These are phyloP conservation scores for Terrapene triunguis DNA, from an alignment of 2,113 vertebrate genomes.

Conservation along the genomic window DNA sequence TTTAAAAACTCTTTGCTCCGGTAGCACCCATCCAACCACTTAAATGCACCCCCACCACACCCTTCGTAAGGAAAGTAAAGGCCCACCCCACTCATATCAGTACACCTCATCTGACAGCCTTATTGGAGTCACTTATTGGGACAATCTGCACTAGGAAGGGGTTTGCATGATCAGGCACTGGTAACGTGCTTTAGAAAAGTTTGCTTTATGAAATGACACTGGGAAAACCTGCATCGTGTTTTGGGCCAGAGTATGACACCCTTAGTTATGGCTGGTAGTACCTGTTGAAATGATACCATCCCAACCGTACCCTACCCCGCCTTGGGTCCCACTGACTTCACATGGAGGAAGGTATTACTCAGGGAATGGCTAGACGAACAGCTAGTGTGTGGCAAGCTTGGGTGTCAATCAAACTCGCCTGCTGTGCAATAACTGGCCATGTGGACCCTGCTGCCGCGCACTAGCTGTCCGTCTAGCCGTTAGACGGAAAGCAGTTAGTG, in stretches of 20 bases:
- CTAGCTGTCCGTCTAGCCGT: no score
- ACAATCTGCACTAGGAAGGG: not conserved
- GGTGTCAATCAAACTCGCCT: no score
- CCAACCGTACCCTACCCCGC: not conserved
- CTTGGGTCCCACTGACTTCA: not conserved
- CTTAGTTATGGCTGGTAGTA: not conserved
- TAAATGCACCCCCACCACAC: not conserved
- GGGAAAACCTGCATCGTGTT: not conserved
- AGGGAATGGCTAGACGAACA: not conserved
- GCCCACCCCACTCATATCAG: accelerated
- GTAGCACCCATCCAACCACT: not conserved
- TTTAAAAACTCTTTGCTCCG: not conserved
- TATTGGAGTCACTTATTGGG: not conserved
- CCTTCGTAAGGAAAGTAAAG: not conserved
- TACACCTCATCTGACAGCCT: not conserved
- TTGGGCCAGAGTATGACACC: not conserved
- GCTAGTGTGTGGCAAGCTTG: no score
- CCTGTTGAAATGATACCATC: no score
- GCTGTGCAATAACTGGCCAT: no score
- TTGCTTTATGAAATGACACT: not conserved
- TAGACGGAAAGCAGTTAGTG: no score
- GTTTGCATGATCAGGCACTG: not conserved
- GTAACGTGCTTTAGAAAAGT: accelerated
- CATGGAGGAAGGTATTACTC: not conserved
- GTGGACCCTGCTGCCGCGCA: no score